phyloP scores from a whole-genome alignment of 2,797 vertebrate genomes.

The Knipowitschia caucasica region DNA sequence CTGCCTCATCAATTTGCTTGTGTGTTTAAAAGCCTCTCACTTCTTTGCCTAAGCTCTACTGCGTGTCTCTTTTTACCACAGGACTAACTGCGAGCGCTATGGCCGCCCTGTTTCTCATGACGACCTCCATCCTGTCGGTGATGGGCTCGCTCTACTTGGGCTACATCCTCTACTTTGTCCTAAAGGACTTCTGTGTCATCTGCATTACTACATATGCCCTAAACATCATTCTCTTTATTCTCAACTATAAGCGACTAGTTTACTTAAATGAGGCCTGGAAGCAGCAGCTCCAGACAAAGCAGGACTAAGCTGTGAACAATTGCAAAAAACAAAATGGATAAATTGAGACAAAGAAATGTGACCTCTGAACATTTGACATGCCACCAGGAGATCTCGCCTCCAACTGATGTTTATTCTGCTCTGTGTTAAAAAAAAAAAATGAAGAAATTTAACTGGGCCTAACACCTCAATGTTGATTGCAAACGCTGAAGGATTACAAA shows the following conservation, averaged over 20 bases:
- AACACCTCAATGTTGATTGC: slow-evolving; percentile 72
- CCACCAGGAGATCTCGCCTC: slow-evolving; percentile 90
- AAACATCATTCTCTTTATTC: slow-evolving; percentile 97
- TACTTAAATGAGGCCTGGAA: slow-evolving; percentile 99
- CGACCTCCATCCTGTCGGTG: slow-evolving; percentile 93
- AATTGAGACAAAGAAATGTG: slow-evolving; percentile 58
- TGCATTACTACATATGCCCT: slow-evolving; percentile 92
- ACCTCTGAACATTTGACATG: slow-evolving; percentile 85
- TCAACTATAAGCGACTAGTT: slow-evolving; percentile 99
- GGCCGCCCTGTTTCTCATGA: slow-evolving; percentile 97
- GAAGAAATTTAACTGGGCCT: slow-evolving; percentile 71
- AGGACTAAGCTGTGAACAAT: slow-evolving; percentile 78
- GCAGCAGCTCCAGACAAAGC: slow-evolving; percentile 90
- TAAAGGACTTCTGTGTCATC: slow-evolving; percentile 98
- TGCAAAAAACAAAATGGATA: slow-evolving; percentile 45
- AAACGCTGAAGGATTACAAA: slow-evolving; percentile 69
- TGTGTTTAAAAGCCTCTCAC: slow-evolving; percentile 24
- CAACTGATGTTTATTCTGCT: slow-evolving; percentile 96
- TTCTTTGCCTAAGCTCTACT: slow-evolving; percentile 43
- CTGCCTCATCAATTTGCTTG: slow-evolving; percentile 33
- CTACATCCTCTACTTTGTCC: slow-evolving; percentile 99
- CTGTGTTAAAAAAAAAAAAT: slow-evolving; percentile 67
- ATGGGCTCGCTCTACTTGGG: slow-evolving; percentile 95
- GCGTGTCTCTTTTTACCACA: slow-evolving; percentile 63
- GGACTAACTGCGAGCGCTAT: slow-evolving; percentile 98